phyloP scores from a whole-genome alignment of 2,888 invertebrate species.

The Caenorhabditis panamensis region DNA sequence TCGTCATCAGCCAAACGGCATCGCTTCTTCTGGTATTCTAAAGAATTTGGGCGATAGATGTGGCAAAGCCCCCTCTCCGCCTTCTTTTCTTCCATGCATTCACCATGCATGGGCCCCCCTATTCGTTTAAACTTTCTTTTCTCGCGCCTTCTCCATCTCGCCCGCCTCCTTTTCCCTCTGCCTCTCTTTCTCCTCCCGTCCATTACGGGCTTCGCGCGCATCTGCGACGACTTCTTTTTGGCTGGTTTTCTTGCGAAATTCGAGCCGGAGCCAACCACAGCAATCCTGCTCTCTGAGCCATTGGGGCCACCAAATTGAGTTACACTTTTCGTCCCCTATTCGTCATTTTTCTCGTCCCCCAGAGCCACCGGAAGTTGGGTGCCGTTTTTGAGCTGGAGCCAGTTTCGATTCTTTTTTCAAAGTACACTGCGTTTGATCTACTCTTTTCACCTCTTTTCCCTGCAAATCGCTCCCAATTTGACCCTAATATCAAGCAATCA shows the following conservation, averaged over 20 bases:
- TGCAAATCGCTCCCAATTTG: neutral
- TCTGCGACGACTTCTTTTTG: constrained; percentile 31
- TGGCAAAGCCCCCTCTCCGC: too few species aligned
- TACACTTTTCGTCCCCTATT: constrained; percentile 36
- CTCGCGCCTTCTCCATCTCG: constrained; percentile 37
- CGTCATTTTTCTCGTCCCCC: constrained; percentile 5
- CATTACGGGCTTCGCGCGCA: constrained; percentile 35
- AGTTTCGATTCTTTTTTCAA: too few species aligned
- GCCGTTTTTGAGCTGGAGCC: too few species aligned
- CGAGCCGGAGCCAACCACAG: constrained; percentile 6
- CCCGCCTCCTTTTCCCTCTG: constrained; percentile 19
- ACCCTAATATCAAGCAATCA: neutral
- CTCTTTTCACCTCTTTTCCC: neutral
- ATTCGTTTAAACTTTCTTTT: constrained; percentile 55
- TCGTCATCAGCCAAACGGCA: neutral
- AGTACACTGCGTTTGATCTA: neutral
- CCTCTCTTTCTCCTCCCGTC: constrained; percentile 16
- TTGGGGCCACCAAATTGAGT: constrained; percentile 39
- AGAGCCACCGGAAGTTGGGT: too few species aligned
- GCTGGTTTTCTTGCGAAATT: constrained; percentile 26
- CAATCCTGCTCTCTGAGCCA: constrained; percentile 50
- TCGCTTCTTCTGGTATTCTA: constrained; percentile 28
- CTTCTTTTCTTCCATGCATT: constrained; percentile 23
- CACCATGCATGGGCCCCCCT: constrained; percentile 48
- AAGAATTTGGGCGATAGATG: too few species aligned